phyloP scores from a whole-genome alignment of 1,140 invertebrate genomes.

The Tenebrio molitor region DNA sequence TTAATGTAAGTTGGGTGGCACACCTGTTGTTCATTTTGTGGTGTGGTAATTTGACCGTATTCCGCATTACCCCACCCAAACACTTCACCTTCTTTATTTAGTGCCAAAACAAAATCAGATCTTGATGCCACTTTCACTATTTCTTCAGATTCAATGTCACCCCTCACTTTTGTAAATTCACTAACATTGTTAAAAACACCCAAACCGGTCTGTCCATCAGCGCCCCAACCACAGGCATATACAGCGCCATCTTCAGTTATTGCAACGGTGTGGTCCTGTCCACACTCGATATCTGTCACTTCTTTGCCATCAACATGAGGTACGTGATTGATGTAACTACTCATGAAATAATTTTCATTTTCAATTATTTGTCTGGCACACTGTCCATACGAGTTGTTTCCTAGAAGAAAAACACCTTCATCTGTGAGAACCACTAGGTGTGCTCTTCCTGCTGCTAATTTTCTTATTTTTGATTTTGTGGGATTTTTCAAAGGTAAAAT shows the following conservation, averaged over 20 bases:
- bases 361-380: conserved; percentile 88
- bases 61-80: conserved; percentile 99
- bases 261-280: conserved; percentile 91
- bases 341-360: conserved; percentile 82
- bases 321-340: conserved; percentile 77
- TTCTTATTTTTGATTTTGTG: conserved; percentile 68
- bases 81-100: conserved; percentile 91
- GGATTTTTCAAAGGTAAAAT: conserved; percentile 76
- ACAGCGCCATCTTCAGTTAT: conserved; percentile 85
- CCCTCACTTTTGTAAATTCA: conserved; percentile 75
- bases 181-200: conserved; percentile 77
- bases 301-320: conserved; percentile 73
- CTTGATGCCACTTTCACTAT: conserved; percentile 85
- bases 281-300: conserved; percentile 82
- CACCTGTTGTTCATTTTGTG: conserved; percentile 72
- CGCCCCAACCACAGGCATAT: conserved; percentile 93
- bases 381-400: conserved; percentile 95
- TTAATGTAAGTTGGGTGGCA: conserved; percentile 79
- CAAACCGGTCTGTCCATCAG: conserved; percentile 94
- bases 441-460: conserved; percentile 86
- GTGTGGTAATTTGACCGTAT: conserved; percentile 84
- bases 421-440: conserved; percentile 87
- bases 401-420: conserved; percentile 86
- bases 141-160: conserved; percentile 86
- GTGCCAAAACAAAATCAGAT: conserved; percentile 90